Base-by-base conservation (phyloP, 2,888 invertebrate species). In the Rotaria sp. region DNA sequence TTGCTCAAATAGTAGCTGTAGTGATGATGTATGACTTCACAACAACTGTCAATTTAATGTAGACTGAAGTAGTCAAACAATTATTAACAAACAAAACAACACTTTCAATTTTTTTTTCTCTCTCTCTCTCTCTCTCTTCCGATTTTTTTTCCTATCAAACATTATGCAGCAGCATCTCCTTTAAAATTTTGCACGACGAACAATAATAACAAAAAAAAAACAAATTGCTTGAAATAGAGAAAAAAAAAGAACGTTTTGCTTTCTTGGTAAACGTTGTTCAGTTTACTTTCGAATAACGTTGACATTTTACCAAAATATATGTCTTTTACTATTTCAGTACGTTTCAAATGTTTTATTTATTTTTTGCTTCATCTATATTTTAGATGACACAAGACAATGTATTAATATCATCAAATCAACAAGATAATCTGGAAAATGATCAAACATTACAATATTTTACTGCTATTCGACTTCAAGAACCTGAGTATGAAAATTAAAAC, bases 21-120 rank as follows among this genome's bases (percentile, higher is more conserved):
- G 67, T 67, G 30, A 67, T 67, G 67, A 18, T 67, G 67, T 67
- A 15, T 67, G 38, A 67, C 35, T 67, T 67, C 35, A 15, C 67
- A 35, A 21, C 35, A 67, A 67, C 67, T 67, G 67, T 67, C 67
- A 67, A 67, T 67, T 67, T 21, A 30, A 35, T 67, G 67, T 67
- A 35, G 67, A 30, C 67, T 67, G 35, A 67, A 67, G 30, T 67
- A 67, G 35, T 35, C 30, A 67, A 18, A 30, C 67, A 67, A 67
- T 67, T 35, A 38, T 67, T 67, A 67, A 67, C 67, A 67, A 67
- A 67, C 35, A 67, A 67, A 67, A 67, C 67, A 67, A 67, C 38
- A 67, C 35, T 67, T 67, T 67, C 67, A 21, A 67, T 35, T 30
- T 67, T 38, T 18, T 67, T 52, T 48, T 5, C 41, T 5, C 8